These are phyloP conservation scores for Hesperophylax magnus DNA, from an alignment of 1,140 invertebrate genomes.

Conservation along the genomic window DNA sequence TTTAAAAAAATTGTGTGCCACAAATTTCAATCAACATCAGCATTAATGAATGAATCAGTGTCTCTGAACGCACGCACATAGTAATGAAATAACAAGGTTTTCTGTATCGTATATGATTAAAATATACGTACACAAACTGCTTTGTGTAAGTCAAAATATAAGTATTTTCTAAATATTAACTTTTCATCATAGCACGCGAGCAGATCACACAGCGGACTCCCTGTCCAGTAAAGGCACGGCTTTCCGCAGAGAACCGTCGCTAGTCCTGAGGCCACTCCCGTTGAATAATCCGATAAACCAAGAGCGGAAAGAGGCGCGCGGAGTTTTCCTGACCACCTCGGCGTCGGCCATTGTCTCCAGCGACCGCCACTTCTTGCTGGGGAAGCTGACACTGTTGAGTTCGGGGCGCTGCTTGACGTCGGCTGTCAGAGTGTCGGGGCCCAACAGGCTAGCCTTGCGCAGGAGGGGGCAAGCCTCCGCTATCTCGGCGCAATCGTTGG, in stretches of 20 bases:
- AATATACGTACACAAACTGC: no score
- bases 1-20: no score
- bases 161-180: no score
- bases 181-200: no score
- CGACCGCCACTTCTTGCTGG: constrained; percentile 82
- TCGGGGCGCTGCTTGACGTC: constrained; percentile 65
- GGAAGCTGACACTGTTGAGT: constrained; percentile 69
- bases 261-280: constrained; percentile 75
- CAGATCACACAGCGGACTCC: constrained; percentile 64
- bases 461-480: constrained; percentile 68
- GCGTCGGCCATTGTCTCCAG: constrained; percentile 77
- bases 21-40: no score
- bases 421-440: constrained; percentile 61
- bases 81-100: no score
- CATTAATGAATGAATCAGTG: no score
- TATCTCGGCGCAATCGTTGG: constrained; percentile 65
- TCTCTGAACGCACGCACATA: no score
- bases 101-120: no score
- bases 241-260: constrained; percentile 76
- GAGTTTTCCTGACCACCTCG: constrained; percentile 65
- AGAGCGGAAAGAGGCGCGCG: constrained; percentile 74
- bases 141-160: no score
- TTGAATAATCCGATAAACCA: constrained; percentile 81
- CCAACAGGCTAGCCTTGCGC: constrained; percentile 67
- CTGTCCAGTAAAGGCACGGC: constrained; percentile 66